Percentiles rank a stretch among this genome's conserved stretches.
Conservation (phyloP, 2,888 invertebrate genomes). For the Aphidius colemani region DNA sequence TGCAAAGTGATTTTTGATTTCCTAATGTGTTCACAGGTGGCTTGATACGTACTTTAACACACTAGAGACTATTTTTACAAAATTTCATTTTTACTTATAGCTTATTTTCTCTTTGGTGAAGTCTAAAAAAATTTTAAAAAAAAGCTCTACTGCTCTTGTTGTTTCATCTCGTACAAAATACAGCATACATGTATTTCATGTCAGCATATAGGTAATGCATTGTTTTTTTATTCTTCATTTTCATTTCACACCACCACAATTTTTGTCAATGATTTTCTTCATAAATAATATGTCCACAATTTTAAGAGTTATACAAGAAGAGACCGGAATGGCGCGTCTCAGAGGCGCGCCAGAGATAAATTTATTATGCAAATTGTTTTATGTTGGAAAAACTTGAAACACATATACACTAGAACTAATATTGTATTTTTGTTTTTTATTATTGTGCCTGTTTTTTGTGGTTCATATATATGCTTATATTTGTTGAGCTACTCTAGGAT, state of each 20-base stretch:
- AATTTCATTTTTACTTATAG: too few relatives aligned
- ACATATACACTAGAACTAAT: neutral
- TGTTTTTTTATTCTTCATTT: constrained; percentile 30
- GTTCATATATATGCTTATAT: too few relatives aligned
- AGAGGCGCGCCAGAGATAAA: constrained; percentile 29
- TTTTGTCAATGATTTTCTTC: constrained; percentile 31
- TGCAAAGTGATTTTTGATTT: too few relatives aligned
- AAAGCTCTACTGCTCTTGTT: too few relatives aligned
- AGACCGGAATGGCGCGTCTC: constrained; percentile 21
- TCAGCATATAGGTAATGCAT: constrained; percentile 34
- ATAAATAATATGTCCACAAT: constrained; percentile 27
- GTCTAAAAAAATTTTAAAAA: too few relatives aligned
- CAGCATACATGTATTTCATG: constrained; percentile 4
- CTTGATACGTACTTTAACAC: too few relatives aligned
- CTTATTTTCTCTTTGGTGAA: too few relatives aligned
- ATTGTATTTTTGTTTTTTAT: constrained; percentile 1
- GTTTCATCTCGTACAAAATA: too few relatives aligned
- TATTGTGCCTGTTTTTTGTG: neutral
- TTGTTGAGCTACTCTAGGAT: constrained; percentile 10
- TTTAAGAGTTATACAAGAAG: constrained; percentile 21
- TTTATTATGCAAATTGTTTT: constrained; percentile 33
- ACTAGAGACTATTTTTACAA: neutral
- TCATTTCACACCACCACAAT: constrained; percentile 16
- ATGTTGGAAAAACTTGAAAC: constrained; percentile 24
- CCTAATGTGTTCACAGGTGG: too few relatives aligned